Base-by-base conservation (phyloP, 1,140 invertebrate genomes). In the Cyphomyrmex costatus region DNA sequence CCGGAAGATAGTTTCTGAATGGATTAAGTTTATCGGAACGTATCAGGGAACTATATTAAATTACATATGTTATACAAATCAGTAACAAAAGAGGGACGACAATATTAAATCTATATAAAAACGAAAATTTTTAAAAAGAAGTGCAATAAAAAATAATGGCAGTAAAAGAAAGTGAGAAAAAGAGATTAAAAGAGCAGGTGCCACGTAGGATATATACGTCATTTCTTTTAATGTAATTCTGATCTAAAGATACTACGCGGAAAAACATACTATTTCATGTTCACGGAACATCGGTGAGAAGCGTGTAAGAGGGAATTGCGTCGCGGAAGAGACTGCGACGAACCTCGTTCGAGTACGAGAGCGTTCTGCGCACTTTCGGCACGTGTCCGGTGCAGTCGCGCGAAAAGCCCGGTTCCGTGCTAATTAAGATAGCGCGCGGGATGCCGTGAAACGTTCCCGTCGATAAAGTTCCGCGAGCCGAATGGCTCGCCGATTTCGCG, bases 341-440 rank as follows among this genome's bases (percentile, higher is more conserved):
- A 53, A 6, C 2, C 51, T 53, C 19, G 51, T 14, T 16, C 46
- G 49, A 30, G 16, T 14, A 14, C 49, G 24, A 19, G 14, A 1
- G 24, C 63, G 14, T 8, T 46, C 3, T 1, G n/a, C 36, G 33
- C 33, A 71, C 24, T 46, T 82, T 46, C 21, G 63, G 8, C 42
- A 27, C 42, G 24, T 46, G 19, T 83, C 66, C 46, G 33, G 46
- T 10, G 58, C 30, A 24, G 36, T 42, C 21, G 56, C 49, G 36
- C 60, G 76, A 86, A 24, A 78, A 76, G 60, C 27, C 33, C 27
- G 71, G 71, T 85, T 85, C 82, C 82, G 82, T 77, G 82, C 58
- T 51, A 53, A 65, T 85, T 85, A 65, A 65, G 58, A 65, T 42
- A 12, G 27, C 27, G 58, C 27, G 58, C 42, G 66, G 27, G 71